These are phyloP conservation scores for Sycophila sp. DNA, from an alignment of 1,140 invertebrate genomes.

Conservation along the genomic window DNA sequence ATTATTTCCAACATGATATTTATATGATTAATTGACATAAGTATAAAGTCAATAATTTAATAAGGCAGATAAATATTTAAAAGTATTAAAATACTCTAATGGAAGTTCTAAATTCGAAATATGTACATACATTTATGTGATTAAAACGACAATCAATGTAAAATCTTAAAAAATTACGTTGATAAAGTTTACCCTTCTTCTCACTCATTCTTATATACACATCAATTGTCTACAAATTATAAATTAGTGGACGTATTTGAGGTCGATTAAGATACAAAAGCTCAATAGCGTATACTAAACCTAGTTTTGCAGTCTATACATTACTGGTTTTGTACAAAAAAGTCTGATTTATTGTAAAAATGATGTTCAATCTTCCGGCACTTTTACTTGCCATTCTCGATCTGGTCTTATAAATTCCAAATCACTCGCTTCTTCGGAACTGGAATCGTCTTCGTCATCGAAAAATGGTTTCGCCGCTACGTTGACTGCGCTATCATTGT, in stretches of 20 bases:
- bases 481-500: slow-evolving; percentile 43
- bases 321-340: slow-evolving; percentile 7
- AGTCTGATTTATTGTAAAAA: neutral
- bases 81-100: too few species aligned
- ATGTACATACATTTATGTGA: too few species aligned
- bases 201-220: slow-evolving; percentile 11
- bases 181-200: neutral
- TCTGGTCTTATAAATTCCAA: slow-evolving; percentile 65
- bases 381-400: slow-evolving; percentile 39
- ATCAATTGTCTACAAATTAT: slow-evolving; percentile 13
- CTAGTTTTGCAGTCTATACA: slow-evolving; percentile 11
- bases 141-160: too few species aligned
- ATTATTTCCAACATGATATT: neutral
- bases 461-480: slow-evolving; percentile 61
- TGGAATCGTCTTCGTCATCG: slow-evolving; percentile 54
- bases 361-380: neutral
- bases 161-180: slow-evolving; percentile 14
- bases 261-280: neutral
- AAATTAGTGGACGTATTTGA: neutral
- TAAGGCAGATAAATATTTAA: neutral
- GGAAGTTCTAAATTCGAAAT: neutral
- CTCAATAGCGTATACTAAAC: neutral
- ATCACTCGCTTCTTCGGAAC: slow-evolving; percentile 60
- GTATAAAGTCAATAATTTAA: slow-evolving; percentile 15
- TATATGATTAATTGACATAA: neutral